Percentiles rank a stretch among this genome's conserved stretches.
phyloP scores from a whole-genome alignment of 2,888 invertebrate genomes.

The Phragmatobia fuliginosa region DNA sequence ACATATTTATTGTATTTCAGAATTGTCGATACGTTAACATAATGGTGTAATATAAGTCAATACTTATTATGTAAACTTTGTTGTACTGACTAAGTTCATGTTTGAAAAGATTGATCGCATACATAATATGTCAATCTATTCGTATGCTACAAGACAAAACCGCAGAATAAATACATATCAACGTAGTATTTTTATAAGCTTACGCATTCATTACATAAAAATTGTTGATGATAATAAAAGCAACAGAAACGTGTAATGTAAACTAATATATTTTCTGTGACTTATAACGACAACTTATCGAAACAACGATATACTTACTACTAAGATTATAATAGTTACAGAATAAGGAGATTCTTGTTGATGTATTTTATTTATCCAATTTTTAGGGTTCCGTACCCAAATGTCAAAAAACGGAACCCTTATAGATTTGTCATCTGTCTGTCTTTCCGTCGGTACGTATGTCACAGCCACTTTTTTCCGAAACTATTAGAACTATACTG shows the following conservation, averaged over 20 bases:
- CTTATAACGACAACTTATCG: constrained; percentile 9
- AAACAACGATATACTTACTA: not conserved
- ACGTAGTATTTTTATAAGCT: constrained; percentile 28
- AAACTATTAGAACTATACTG: too few species aligned
- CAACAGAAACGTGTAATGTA: constrained; percentile 23
- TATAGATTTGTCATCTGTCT: too few species aligned
- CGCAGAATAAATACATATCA: constrained; percentile 25
- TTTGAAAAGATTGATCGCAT: constrained; percentile 20
- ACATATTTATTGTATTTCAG: not conserved
- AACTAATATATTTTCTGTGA: constrained; percentile 10
- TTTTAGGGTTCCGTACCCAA: too few species aligned
- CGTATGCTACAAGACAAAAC: constrained; percentile 45
- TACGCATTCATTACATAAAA: constrained; percentile 31
- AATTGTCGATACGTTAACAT: not conserved
- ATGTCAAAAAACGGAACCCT: too few species aligned
- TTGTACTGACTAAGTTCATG: not conserved
- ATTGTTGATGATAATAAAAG: constrained; percentile 24
- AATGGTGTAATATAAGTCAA: constrained; percentile 27
- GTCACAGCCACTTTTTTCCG: too few species aligned
- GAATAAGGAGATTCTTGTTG: not conserved
- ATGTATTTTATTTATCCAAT: too few species aligned
- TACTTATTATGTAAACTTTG: not conserved
- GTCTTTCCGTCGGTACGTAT: too few species aligned
- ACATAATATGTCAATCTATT: constrained; percentile 54
- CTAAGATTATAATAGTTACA: not conserved